Evolutionary conservation across 2,797 vertebrate species (phyloP).

Genomic region (Eremophila alpestris): DNA sequence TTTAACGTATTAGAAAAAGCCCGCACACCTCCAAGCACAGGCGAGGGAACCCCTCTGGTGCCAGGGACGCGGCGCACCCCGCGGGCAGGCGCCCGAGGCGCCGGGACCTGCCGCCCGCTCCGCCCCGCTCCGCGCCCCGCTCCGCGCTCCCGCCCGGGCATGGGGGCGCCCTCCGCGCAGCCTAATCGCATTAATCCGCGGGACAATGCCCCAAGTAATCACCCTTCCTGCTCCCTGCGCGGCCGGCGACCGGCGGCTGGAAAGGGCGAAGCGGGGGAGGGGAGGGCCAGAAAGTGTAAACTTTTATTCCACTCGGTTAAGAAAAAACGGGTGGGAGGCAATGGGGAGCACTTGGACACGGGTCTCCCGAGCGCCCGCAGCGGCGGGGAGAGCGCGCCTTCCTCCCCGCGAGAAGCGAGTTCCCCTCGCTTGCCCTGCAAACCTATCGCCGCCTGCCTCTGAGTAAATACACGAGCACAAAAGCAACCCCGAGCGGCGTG

Average conservation of each 20-base stretch:
- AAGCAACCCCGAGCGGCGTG: neutral
- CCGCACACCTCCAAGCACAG: neutral
- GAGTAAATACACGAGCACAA: slow-evolving; percentile 2
- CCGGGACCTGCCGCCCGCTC: neutral
- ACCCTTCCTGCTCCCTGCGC: neutral
- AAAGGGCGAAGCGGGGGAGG: neutral
- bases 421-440: neutral
- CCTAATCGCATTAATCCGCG: slow-evolving; percentile 12
- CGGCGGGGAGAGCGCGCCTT: neutral
- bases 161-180: slow-evolving; percentile 9
- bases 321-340: neutral
- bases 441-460: neutral
- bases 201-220: slow-evolving; percentile 22
- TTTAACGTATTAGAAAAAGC: accelerated
- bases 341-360: neutral
- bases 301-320: neutral
- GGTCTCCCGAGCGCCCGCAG: neutral
- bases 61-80: neutral
- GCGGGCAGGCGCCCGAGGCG: neutral
- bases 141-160: neutral
- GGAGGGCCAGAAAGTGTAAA: neutral
- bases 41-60: neutral
- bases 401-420: neutral
- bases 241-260: neutral
- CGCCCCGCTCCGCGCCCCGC: neutral